Evolutionary conservation across 2,797 vertebrate species (phyloP).

Genomic region (Sebastes flavidus): DNA sequence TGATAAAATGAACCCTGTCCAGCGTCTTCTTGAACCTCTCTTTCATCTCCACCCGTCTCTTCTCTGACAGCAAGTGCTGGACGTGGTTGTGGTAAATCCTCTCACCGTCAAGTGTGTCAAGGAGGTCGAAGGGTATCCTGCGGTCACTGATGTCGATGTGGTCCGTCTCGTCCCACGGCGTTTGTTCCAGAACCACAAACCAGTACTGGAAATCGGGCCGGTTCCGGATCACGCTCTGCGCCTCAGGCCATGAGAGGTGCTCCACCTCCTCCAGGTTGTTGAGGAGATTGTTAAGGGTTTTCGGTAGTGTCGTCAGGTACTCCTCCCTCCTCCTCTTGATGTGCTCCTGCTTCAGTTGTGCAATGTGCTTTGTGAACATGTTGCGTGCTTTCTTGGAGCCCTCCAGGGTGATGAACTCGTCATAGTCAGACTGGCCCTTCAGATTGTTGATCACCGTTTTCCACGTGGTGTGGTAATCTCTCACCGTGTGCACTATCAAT

Average conservation of each 20-base stretch:
- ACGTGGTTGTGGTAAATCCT: conserved; percentile 96
- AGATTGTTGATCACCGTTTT: conserved; percentile 93
- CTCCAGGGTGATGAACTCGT: conserved; percentile 96
- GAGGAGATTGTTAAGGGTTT: conserved; percentile 94
- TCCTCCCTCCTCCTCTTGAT: conserved; percentile 95
- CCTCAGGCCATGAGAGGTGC: conserved; percentile 92
- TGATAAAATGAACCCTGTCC: conserved; percentile 96
- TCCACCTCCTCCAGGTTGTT: conserved; percentile 97
- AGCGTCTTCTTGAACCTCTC: conserved; percentile 99
- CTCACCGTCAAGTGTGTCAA: conserved; percentile 91
- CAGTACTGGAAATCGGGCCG: conserved; percentile 93
- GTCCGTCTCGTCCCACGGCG: conserved; percentile 97
- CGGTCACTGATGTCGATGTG: conserved; percentile 96
- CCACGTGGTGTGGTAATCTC: conserved; percentile 97
- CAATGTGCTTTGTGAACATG: conserved; percentile 95
- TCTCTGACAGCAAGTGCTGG: conserved; percentile 94
- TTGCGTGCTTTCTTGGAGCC: conserved; percentile 94
- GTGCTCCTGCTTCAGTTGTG: conserved; percentile 97
- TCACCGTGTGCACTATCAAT: conserved; percentile 90
- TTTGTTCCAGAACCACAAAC: conserved; percentile 95
- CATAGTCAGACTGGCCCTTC: conserved; percentile 94
- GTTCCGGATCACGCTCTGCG: conserved; percentile 91
- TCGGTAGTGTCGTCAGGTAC: conserved; percentile 94
- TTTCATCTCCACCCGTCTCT: conserved; percentile 96
- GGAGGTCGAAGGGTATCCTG: conserved; percentile 96